These are phyloP conservation scores for Ceratosolen fusciceps DNA, from an alignment of 1,140 invertebrate genomes.

Conservation along the genomic window DNA sequence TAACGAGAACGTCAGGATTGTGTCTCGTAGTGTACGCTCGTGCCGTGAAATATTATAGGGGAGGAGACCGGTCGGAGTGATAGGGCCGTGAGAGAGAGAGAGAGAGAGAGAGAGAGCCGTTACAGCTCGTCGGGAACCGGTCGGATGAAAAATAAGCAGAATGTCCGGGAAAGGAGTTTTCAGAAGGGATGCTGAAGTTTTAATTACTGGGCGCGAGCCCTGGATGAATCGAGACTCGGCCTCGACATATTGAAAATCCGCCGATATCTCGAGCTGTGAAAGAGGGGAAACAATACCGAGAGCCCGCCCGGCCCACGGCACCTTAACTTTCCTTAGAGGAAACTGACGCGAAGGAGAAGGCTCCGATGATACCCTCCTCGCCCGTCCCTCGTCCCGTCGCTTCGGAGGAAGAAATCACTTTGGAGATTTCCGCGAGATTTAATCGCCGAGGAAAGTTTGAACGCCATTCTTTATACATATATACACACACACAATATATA, in stretches of 20 bases:
- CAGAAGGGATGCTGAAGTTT: slow-evolving; percentile 18
- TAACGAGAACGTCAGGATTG: no score
- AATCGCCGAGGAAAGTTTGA: background rate
- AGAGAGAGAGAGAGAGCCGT: no score
- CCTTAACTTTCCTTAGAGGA: background rate
- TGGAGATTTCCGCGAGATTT: slow-evolving; percentile 11
- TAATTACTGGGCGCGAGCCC: slow-evolving; percentile 22
- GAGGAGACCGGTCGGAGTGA: no score
- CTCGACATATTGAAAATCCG: slow-evolving; percentile 23
- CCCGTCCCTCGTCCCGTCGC: background rate
- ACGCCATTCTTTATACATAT: no score
- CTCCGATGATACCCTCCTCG: slow-evolving; percentile 22
- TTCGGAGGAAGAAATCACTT: slow-evolving; percentile 34
- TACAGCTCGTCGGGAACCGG: background rate
- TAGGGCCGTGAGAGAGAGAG: no score
- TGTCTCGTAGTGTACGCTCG: no score
- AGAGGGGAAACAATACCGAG: slow-evolving; percentile 32
- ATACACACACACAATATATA: no score
- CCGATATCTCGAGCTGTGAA: slow-evolving; percentile 5
- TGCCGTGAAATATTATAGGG: no score
- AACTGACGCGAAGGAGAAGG: background rate
- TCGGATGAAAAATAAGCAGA: slow-evolving; percentile 20
- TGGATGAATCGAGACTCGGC: background rate
- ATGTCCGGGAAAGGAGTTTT: background rate
- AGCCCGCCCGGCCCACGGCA: background rate